Percentiles rank a stretch among this genome's conserved stretches.
phyloP scores from a whole-genome alignment of 2,113 vertebrate genomes.

The Sialia sialis region DNA sequence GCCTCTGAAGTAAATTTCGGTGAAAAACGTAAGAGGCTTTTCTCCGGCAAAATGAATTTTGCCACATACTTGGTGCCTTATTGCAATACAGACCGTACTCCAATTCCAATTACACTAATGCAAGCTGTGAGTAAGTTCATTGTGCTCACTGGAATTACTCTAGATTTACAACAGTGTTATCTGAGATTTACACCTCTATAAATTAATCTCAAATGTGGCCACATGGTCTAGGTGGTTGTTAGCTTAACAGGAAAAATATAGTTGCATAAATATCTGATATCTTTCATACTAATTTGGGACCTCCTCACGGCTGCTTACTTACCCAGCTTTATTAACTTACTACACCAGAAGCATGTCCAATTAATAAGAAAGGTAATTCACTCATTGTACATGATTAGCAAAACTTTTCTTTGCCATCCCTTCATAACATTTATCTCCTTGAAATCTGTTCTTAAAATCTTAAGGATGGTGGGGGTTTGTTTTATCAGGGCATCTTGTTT shows the following conservation, averaged over 20 bases:
- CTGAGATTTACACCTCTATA: constrained; percentile 45
- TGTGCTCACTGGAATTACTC: constrained; percentile 20
- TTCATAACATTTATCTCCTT: neutral
- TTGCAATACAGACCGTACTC: neutral
- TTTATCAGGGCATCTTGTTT: neutral
- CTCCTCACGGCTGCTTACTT: neutral
- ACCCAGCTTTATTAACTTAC: neutral
- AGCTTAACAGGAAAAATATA: constrained; percentile 26
- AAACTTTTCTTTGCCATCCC: neutral
- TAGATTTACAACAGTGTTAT: constrained; percentile 39
- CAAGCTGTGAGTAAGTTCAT: constrained; percentile 38
- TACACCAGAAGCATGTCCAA: neutral
- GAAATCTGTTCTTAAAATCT: neutral
- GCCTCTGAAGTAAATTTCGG: constrained; percentile 28
- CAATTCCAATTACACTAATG: neutral
- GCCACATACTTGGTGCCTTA: neutral
- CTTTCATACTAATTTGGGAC: constrained; percentile 8
- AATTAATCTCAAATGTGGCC: constrained; percentile 9
- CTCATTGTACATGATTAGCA: neutral
- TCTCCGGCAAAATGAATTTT: neutral
- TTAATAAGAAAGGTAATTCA: neutral
- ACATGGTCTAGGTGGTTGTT: neutral
- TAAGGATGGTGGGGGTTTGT: neutral
- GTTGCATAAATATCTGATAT: neutral
- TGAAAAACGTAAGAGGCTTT: constrained; percentile 24